Percentiles rank a stretch among this genome's conserved stretches.
Conservation (phyloP, 2,888 invertebrate species). For the Drosophila pseudotalamancana region DNA sequence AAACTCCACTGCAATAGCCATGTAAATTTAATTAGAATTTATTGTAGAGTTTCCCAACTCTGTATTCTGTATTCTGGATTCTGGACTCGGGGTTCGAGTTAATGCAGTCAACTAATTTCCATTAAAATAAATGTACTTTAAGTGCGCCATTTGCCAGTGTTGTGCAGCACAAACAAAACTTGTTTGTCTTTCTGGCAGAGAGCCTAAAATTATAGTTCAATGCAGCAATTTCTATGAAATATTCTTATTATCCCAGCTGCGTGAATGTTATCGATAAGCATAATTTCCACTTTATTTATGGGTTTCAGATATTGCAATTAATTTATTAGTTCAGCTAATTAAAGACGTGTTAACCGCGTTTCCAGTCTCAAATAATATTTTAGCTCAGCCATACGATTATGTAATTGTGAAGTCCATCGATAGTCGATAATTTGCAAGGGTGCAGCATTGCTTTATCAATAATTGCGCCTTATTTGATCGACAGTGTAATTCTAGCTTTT, state of each 20-base stretch:
- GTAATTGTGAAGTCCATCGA: too few species aligned
- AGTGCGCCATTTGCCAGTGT: constrained; percentile 7
- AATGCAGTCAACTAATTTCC: constrained; percentile 73
- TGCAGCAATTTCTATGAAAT: not conserved
- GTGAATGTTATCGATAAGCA: constrained; percentile 1
- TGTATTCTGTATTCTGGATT: not conserved
- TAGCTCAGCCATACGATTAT: too few species aligned
- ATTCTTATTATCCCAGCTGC: not conserved
- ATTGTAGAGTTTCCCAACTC: constrained; percentile 27
- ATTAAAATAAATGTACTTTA: constrained; percentile 59
- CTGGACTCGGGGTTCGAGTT: constrained; percentile 17
- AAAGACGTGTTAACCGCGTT: too few species aligned
- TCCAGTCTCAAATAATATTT: not conserved
- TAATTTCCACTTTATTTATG: not conserved
- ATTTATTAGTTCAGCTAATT: not conserved
- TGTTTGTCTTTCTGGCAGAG: constrained; percentile 1
- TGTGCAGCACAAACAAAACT: constrained; percentile 2
- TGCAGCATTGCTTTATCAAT: too few species aligned
- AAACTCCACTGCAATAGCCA: constrained; percentile 38
- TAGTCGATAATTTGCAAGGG: too few species aligned
- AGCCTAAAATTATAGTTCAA: not conserved
- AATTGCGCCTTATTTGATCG: too few species aligned
- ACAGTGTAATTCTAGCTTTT: too few species aligned
- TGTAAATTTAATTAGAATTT: constrained; percentile 75
- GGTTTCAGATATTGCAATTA: not conserved